A percentile compares a stretch with the other conserved stretches of the same genome.
phyloP scores from a whole-genome alignment of 2,113 vertebrate species.

The Mormyrus lacerda region DNA sequence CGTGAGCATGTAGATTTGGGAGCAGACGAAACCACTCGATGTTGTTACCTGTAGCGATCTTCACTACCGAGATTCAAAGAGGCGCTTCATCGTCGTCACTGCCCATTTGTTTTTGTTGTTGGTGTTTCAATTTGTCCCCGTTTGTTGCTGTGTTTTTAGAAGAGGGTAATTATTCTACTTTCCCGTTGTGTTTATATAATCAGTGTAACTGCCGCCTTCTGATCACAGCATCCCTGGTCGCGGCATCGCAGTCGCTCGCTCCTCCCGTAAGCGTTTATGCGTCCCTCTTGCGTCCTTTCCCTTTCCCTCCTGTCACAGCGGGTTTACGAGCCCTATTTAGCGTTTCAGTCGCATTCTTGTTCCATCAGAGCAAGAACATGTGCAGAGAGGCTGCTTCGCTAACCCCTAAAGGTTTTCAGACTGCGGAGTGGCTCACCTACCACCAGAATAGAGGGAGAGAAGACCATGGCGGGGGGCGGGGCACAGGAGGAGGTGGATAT shows the following conservation, averaged over 20 bases:
- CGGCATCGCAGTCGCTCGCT: background rate
- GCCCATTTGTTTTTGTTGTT: slow-evolving; percentile 27
- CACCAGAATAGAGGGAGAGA: slow-evolving; percentile 29
- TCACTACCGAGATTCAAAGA: slow-evolving; percentile 24
- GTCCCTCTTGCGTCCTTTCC: slow-evolving; percentile 14
- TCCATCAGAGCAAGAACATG: background rate
- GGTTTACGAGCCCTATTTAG: slow-evolving; percentile 21
- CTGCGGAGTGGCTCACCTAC: slow-evolving; percentile 42
- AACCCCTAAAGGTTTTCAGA: slow-evolving; percentile 49
- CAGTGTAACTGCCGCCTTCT: slow-evolving; percentile 29
- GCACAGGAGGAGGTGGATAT: background rate
- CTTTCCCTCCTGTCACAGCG: slow-evolving; percentile 28
- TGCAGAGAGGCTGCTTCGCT: slow-evolving; percentile 28
- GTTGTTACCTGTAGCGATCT: background rate
- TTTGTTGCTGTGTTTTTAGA: slow-evolving; percentile 7
- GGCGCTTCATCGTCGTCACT: slow-evolving; percentile 34
- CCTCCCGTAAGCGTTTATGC: slow-evolving; percentile 18
- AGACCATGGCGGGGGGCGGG: slow-evolving; percentile 10
- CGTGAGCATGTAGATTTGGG: background rate
- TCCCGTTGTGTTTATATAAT: slow-evolving; percentile 25
- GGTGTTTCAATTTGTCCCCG: background rate
- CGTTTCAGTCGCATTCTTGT: background rate
- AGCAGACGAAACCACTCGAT: background rate
- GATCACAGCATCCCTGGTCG: slow-evolving; percentile 25
- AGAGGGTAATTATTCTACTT: slow-evolving; percentile 11